Evolutionary conservation across 2,888 invertebrate species (phyloP).

Genomic region (Gymnocheta viridis): DNA sequence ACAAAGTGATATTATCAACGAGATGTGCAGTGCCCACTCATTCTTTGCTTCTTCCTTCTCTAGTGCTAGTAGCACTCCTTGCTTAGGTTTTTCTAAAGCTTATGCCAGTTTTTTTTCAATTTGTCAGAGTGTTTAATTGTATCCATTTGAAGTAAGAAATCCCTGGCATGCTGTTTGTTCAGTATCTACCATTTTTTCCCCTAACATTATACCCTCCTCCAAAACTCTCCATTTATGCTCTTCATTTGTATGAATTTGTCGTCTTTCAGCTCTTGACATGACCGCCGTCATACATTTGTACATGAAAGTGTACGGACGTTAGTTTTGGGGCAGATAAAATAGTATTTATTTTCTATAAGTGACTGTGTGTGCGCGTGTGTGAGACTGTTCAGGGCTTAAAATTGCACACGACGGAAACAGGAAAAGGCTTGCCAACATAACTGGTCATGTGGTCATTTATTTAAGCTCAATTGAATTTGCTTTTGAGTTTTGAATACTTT

Average conservation of each 20-base stretch:
- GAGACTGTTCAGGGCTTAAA: not conserved
- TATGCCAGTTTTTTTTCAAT: too few relatives aligned
- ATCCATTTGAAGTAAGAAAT: too few relatives aligned
- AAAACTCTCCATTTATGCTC: too few relatives aligned
- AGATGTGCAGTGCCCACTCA: too few relatives aligned
- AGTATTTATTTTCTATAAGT: too few relatives aligned
- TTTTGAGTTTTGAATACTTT: slow-evolving; percentile 44
- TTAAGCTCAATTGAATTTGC: slow-evolving; percentile 68
- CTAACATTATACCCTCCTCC: too few relatives aligned
- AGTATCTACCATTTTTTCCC: not conserved
- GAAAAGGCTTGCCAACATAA: slow-evolving; percentile 67
- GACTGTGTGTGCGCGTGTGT: not conserved
- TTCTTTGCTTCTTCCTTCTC: too few relatives aligned
- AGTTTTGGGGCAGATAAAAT: slow-evolving; percentile 45
- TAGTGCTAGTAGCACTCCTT: too few relatives aligned
- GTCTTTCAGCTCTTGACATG: slow-evolving; percentile 11
- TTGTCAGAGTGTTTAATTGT: too few relatives aligned
- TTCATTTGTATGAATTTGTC: slow-evolving; percentile 31
- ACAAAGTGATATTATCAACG: too few relatives aligned
- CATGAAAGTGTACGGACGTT: slow-evolving; percentile 2
- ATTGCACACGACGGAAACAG: slow-evolving; percentile 55
- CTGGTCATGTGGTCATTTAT: slow-evolving; percentile 66
- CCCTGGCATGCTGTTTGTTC: too few relatives aligned
- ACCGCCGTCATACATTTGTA: not conserved
- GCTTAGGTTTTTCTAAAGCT: too few relatives aligned